phyloP scores from a whole-genome alignment of 2,888 invertebrate species.

The Trachelus iudaicus region DNA sequence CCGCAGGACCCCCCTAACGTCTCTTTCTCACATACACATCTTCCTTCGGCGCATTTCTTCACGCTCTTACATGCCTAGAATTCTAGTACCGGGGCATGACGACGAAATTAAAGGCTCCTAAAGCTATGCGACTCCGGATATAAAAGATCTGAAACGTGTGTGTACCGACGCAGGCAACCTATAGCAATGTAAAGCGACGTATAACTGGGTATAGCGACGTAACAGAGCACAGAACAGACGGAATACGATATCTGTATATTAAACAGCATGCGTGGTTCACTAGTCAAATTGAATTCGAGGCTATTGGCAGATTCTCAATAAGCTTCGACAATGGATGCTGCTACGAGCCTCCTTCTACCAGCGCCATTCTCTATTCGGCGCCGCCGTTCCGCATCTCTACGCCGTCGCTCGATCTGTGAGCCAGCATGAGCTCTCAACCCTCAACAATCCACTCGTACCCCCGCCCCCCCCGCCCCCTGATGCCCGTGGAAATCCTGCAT shows the following conservation, averaged over 20 bases:
- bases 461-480: slow-evolving; percentile 7
- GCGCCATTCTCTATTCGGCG: slow-evolving; percentile 16
- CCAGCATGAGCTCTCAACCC: background rate
- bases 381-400: slow-evolving; percentile 13
- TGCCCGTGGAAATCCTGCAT: background rate
- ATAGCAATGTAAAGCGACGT: background rate
- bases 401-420: background rate
- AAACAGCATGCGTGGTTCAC: slow-evolving; percentile 46
- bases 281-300: slow-evolving; percentile 49
- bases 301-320: slow-evolving; percentile 53
- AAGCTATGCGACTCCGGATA: too few relatives aligned
- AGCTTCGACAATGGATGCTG: slow-evolving; percentile 47
- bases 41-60: too few relatives aligned
- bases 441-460: slow-evolving; percentile 19
- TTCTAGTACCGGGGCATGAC: too few relatives aligned
- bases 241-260: slow-evolving; percentile 33
- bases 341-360: slow-evolving; percentile 22
- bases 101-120: too few relatives aligned
- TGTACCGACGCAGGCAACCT: background rate
- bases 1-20: too few relatives aligned
- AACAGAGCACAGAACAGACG: background rate
- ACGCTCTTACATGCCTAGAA: too few relatives aligned
- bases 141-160: background rate
- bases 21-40: too few relatives aligned
- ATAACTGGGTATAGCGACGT: background rate